Evolutionary conservation across 2,888 invertebrate species (phyloP), one percentile per base, ranked within the genome.

Genomic region (Leptinotarsa rubiginosa): DNA sequence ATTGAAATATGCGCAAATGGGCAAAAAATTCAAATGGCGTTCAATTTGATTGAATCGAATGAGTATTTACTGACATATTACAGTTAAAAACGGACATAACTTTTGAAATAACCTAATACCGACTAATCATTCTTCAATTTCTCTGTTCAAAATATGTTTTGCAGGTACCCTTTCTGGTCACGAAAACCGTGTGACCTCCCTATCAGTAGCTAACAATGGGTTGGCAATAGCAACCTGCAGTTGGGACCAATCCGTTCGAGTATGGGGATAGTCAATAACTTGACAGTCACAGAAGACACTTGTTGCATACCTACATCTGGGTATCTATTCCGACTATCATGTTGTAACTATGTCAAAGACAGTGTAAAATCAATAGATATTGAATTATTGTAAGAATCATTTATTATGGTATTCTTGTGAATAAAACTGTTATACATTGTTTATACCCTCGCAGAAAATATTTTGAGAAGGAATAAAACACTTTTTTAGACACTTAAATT

Each of bases 161-260:
- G 64, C 87, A 96, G 96, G 96, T 77, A 90, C 91, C 16, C 86
- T 97, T 70, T 87, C 90, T 47, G 97, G 93, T 0, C 97, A 97
- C 85, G 97, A 97, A 83, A 97, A 96, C 87, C 91, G 97, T 77
- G 92, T 97, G 72, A 97, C 97, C 52, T 96, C 96, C 12, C 90
- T 97, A 77, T 92, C 94, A 4, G 90, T 97, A 75, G 91, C 96
- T 20, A 93, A 93, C 62, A 96, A 93, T 87, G 97, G 97, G 49
- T 92, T 97, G 88, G 96, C 96, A 5, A 85, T 97, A 79, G 93
- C 94, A n/a, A 94, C 95, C 77, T 95, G 95, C 87, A 97, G 97
- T 81, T 97, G 97, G 97, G 97, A 97, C 89, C 93, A 95, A 84
- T 90, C 93, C 83, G 95, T 96, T 74, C 90, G 94, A 82, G 92